Conservation (phyloP, 2,113 vertebrate genomes). For the Sphaerodactylus townsendi region DNA sequence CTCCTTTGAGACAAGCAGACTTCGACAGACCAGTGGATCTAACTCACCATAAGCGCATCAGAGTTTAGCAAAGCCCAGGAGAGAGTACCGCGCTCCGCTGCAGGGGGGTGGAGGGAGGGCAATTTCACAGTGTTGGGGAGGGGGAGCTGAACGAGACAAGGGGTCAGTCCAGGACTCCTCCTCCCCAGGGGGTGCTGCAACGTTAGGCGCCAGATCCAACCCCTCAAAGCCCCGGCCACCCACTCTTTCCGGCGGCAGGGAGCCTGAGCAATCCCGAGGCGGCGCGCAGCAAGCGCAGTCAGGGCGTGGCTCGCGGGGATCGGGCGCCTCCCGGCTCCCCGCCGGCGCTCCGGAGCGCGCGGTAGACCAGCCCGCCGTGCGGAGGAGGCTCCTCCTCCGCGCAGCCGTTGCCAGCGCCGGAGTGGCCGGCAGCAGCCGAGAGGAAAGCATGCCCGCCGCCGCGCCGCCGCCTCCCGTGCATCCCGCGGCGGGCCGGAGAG, state of each 20-base stretch:
- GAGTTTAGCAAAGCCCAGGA: too few relatives aligned
- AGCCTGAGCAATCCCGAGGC: fast-evolving
- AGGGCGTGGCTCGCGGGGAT: neutral
- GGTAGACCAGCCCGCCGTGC: neutral
- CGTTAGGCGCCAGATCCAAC: too few relatives aligned
- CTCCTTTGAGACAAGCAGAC: too few relatives aligned
- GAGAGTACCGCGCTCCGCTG: too few relatives aligned
- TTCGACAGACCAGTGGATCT: too few relatives aligned
- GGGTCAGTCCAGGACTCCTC: too few relatives aligned
- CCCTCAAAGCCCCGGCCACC: too few relatives aligned
- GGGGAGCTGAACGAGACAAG: too few relatives aligned
- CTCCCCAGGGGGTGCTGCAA: too few relatives aligned
- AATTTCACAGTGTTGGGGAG: too few relatives aligned
- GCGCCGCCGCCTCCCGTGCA: conserved; percentile 50
- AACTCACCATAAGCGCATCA: too few relatives aligned
- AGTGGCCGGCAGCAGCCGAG: neutral
- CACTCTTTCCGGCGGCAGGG: fast-evolving
- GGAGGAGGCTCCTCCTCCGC: neutral
- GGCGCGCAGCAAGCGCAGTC: neutral
- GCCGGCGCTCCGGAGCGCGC: neutral
- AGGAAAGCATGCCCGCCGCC: conserved; percentile 51
- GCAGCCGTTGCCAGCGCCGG: neutral
- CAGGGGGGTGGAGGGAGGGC: too few relatives aligned
- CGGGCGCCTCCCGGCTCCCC: neutral
- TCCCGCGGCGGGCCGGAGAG: neutral